Conservation (phyloP, 2,888 invertebrate genomes). For the Drosophila phalerata region DNA sequence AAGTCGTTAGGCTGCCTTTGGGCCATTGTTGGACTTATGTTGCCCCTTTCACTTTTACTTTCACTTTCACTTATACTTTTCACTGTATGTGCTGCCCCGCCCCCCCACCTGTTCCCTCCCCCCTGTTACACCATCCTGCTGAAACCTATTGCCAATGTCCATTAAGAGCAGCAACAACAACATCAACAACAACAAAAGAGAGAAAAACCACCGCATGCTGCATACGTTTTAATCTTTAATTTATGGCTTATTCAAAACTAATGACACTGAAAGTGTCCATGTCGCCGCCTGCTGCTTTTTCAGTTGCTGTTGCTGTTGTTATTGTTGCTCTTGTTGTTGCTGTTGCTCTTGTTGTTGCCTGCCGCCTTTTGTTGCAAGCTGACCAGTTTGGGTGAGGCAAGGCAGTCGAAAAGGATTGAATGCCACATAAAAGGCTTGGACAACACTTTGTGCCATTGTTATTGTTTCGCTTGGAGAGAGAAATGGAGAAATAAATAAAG, state of each 20-base stretch:
- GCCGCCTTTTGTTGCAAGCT: constrained; percentile 13
- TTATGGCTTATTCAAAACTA: constrained; percentile 81
- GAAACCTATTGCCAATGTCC: constrained; percentile 32
- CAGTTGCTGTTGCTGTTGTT: background rate
- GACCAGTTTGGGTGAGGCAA: background rate
- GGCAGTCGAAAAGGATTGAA: constrained; percentile 33
- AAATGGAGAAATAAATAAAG: background rate
- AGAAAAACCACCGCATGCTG: constrained; percentile 48
- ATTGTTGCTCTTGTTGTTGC: background rate
- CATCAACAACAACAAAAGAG: constrained; percentile 6
- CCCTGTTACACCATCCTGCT: background rate
- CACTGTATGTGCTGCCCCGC: background rate
- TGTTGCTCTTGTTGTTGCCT: background rate
- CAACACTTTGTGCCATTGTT: constrained; percentile 17
- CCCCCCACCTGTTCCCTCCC: background rate
- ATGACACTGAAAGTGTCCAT: constrained; percentile 76
- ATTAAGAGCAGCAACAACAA: constrained; percentile 33
- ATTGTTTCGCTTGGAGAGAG: background rate
- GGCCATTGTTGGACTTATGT: constrained; percentile 75
- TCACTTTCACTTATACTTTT: constrained; percentile 49
- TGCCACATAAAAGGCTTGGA: constrained; percentile 26
- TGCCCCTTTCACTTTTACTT: constrained; percentile 62
- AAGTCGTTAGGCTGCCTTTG: constrained; percentile 68
- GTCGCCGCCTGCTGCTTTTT: constrained; percentile 16
- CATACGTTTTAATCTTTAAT: constrained; percentile 78